phyloP scores from a whole-genome alignment of 2,888 invertebrate species.

The Hypsopygia costalis region DNA sequence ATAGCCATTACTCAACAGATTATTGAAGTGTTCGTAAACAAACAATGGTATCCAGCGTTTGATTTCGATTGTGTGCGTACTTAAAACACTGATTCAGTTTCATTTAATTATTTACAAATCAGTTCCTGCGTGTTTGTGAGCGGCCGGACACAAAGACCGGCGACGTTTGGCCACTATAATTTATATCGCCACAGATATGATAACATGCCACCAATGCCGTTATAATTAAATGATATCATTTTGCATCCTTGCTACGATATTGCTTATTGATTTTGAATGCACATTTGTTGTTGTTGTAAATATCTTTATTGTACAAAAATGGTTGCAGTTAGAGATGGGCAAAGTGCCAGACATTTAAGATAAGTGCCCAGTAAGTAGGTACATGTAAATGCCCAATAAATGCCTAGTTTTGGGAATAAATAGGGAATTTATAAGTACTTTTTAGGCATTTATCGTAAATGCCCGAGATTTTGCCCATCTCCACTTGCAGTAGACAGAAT shows the following conservation, averaged over 20 bases:
- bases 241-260: neutral
- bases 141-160: slow-evolving; percentile 13
- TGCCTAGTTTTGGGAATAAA: no score
- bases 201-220: slow-evolving; percentile 20
- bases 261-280: no score
- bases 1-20: slow-evolving; percentile 65
- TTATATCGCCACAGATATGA: slow-evolving; percentile 19
- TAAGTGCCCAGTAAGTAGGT: no score
- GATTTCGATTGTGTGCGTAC: slow-evolving; percentile 35
- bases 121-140: slow-evolving; percentile 24
- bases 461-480: no score
- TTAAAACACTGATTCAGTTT: slow-evolving; percentile 44
- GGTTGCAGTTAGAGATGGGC: no score
- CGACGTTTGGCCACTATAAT: slow-evolving; percentile 18
- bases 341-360: no score
- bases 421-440: no score
- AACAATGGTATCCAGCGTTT: slow-evolving; percentile 59
- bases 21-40: slow-evolving; percentile 51
- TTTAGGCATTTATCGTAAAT: no score
- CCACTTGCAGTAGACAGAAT: no score
- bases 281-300: no score
- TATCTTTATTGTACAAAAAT: no score
- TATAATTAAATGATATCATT: slow-evolving; percentile 20
- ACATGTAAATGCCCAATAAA: no score
- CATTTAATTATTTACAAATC: slow-evolving; percentile 51